phyloP scores from a whole-genome alignment of 1,140 invertebrate species.

The Oncopodura yosiiana region DNA sequence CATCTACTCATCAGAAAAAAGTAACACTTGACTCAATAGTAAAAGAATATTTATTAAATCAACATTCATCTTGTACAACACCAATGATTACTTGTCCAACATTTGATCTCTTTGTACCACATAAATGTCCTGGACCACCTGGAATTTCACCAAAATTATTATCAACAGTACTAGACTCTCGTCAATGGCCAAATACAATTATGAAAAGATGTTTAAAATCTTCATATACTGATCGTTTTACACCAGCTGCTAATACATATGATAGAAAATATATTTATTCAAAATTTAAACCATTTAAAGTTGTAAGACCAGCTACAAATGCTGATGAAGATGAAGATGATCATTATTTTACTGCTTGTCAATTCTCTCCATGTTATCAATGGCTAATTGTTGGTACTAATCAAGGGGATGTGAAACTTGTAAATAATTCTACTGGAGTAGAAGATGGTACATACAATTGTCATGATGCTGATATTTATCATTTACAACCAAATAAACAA shows the following conservation, averaged over 20 bases:
- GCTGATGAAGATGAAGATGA: conserved; percentile 7
- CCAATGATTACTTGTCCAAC: conserved; percentile 83
- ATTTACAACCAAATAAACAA: conserved; percentile 60
- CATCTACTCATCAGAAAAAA: too few species aligned
- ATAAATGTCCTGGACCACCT: conserved; percentile 77
- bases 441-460: conserved; percentile 68
- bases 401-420: conserved; percentile 75
- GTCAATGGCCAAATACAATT: conserved; percentile 33
- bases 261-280: conserved; percentile 42
- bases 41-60: conserved; percentile 89
- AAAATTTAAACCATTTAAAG: conserved; percentile 31
- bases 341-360: conserved; percentile 34
- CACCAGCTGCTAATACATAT: not conserved
- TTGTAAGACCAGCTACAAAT: too few species aligned
- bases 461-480: conserved; percentile 71
- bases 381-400: conserved; percentile 75
- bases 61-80: conserved; percentile 86
- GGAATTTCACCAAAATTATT: conserved; percentile 47
- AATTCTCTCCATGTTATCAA: conserved; percentile 54
- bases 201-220: conserved; percentile 2
- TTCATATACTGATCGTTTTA: not conserved
- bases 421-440: conserved; percentile 66
- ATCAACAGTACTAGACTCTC: conserved; percentile 43
- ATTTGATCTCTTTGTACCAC: conserved; percentile 74
- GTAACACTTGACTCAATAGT: conserved; percentile 84